Percentiles rank a stretch among this genome's conserved stretches.
These are phyloP conservation scores for Gobio occitaniae DNA, from an alignment of 2,797 vertebrate genomes.

Conservation along the genomic window DNA sequence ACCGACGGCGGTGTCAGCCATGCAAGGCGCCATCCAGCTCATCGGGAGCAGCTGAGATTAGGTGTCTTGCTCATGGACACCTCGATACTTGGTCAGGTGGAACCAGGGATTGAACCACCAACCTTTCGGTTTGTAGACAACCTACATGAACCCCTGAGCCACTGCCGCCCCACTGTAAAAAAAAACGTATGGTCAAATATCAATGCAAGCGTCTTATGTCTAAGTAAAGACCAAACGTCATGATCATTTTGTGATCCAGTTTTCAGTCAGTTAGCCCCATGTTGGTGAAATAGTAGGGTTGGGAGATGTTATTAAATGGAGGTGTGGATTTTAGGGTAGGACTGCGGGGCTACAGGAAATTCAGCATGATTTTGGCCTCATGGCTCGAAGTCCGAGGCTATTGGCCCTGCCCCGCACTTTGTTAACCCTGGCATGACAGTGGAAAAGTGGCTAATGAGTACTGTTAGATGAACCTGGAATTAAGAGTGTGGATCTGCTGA, in stretches of 20 bases:
- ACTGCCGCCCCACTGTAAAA: too few species aligned
- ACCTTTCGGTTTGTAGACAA: too few species aligned
- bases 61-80: too few species aligned
- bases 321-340: not conserved
- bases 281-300: not conserved
- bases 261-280: not conserved
- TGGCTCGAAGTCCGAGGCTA: too few species aligned
- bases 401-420: too few species aligned
- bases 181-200: not conserved
- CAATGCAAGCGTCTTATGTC: not conserved
- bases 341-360: not conserved
- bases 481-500: not conserved
- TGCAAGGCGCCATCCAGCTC: too few species aligned
- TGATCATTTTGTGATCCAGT: not conserved
- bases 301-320: not conserved
- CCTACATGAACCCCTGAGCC: too few species aligned
- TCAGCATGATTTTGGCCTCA: too few species aligned
- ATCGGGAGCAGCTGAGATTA: too few species aligned
- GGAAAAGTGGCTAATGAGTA: not conserved
- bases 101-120: too few species aligned
- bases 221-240: not conserved
- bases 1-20: too few species aligned
- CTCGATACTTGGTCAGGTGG: too few species aligned
- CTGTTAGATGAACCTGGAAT: not conserved
- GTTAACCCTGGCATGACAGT: not conserved